phyloP scores from a whole-genome alignment of 2,113 vertebrate species.

The Dicerorhinus sumatrensis region DNA sequence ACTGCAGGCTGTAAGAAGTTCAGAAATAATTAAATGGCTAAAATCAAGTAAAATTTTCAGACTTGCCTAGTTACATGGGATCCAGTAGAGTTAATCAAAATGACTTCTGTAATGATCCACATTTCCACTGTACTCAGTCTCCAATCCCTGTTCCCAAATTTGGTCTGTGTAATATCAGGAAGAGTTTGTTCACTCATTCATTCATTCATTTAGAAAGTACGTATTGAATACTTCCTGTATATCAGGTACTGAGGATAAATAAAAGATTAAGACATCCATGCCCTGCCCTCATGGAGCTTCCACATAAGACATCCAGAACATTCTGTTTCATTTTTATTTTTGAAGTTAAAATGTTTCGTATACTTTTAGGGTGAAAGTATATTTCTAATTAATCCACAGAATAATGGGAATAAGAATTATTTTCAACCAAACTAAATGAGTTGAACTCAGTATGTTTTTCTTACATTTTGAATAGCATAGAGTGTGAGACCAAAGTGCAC shows the following conservation, averaged over 20 bases:
- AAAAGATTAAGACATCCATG: not conserved
- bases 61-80: not conserved
- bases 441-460: not conserved
- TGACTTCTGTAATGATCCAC: not conserved
- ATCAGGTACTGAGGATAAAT: not conserved
- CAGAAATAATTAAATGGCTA: constrained; percentile 51
- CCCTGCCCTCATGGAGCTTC: not conserved
- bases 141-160: not conserved
- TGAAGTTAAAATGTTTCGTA: not conserved
- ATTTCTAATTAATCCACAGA: not conserved
- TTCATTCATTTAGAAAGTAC: not conserved
- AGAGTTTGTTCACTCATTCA: not conserved
- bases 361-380: not conserved
- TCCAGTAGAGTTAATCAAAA: constrained; percentile 1
- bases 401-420: not conserved
- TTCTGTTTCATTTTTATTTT: not conserved
- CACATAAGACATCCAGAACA: not conserved
- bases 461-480: not conserved
- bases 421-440: not conserved
- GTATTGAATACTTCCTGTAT: not conserved
- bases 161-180: not conserved
- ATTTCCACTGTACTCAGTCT: not conserved
- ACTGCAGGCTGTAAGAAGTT: constrained; percentile 53
- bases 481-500: not conserved
- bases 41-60: constrained; percentile 61